phyloP scores from a whole-genome alignment of 1,140 invertebrate species.

The Triops cancriformis region DNA sequence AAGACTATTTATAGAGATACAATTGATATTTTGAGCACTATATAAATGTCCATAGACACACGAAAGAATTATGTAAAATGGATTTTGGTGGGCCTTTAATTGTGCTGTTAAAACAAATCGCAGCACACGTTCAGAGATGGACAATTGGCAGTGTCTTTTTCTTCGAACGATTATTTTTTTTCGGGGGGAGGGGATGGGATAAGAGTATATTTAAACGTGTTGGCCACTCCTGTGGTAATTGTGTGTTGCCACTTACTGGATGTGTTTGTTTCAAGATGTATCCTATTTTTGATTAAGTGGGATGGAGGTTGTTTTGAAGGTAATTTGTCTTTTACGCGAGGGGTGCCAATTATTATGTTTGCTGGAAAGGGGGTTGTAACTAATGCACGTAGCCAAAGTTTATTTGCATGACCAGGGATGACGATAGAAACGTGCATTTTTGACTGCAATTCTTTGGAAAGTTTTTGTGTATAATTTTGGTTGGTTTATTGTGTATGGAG shows the following conservation, averaged over 20 bases:
- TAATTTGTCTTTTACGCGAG: not conserved
- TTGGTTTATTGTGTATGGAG: not conserved
- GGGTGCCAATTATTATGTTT: not conserved
- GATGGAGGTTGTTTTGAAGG: not conserved
- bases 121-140: not conserved
- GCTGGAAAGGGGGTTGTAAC: not conserved
- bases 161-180: not conserved
- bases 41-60: not conserved
- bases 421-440: not conserved
- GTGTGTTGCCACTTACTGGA: not conserved
- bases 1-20: conserved; percentile 7
- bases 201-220: not conserved
- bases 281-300: not conserved
- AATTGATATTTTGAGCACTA: not conserved
- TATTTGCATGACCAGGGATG: not conserved
- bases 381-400: not conserved
- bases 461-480: not conserved
- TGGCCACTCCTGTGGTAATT: not conserved
- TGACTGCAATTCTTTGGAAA: not conserved
- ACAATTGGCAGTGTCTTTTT: not conserved
- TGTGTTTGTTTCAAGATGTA: not conserved
- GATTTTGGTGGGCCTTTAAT: not conserved
- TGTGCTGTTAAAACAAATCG: not conserved
- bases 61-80: not conserved
- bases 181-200: not conserved